Percentiles rank a stretch among this genome's conserved stretches.
phyloP scores from a whole-genome alignment of 1,140 invertebrate species.

The Bombus huntii region DNA sequence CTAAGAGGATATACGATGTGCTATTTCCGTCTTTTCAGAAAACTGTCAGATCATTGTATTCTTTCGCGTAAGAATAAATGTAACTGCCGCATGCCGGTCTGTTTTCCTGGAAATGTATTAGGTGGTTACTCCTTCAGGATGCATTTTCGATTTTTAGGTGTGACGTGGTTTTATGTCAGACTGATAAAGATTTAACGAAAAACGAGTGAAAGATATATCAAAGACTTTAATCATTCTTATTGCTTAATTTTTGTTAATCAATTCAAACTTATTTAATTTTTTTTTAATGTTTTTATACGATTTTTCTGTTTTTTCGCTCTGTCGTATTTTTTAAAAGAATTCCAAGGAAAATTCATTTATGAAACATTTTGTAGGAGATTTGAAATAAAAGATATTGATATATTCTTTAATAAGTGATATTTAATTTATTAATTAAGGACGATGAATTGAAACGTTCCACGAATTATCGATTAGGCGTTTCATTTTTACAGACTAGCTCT shows the following conservation, averaged over 20 bases:
- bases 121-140: background rate
- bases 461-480: too few relatives aligned
- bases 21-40: constrained; percentile 18
- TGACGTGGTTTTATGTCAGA: background rate
- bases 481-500: too few relatives aligned
- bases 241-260: background rate
- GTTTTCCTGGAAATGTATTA: background rate
- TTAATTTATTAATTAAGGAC: background rate
- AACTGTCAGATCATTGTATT: constrained; percentile 14
- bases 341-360: background rate
- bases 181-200: background rate
- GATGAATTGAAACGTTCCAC: too few relatives aligned
- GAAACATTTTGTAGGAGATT: background rate
- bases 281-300: background rate
- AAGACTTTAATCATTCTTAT: background rate
- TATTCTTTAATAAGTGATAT: too few relatives aligned
- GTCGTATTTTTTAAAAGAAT: background rate
- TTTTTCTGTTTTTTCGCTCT: background rate
- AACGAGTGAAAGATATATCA: background rate
- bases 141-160: background rate
- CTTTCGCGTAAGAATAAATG: constrained; percentile 14
- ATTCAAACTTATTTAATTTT: background rate
- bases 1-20: background rate
- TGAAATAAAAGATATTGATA: background rate
- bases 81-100: background rate